Percentiles rank a stretch among this genome's conserved stretches.
Conservation (phyloP, 2,888 invertebrate genomes). For the Lithophane leautieri region DNA sequence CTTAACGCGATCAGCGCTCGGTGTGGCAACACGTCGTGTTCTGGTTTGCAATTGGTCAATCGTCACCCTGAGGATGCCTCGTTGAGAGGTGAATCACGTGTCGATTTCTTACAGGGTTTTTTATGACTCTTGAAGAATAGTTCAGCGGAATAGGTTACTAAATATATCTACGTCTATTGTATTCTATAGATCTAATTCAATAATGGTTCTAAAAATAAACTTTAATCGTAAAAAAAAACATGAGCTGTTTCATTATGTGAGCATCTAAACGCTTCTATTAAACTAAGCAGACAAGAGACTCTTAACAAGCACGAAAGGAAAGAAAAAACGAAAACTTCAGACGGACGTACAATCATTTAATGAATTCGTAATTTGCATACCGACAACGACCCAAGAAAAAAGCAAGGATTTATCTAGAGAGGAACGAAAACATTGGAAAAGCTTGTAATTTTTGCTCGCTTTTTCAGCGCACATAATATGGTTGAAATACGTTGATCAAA, state of each 20-base stretch:
- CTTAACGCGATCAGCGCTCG: too few species aligned
- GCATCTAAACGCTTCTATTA: conserved; percentile 77
- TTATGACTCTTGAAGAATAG: too few species aligned
- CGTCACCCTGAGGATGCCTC: too few species aligned
- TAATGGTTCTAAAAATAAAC: background rate
- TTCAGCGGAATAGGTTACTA: too few species aligned
- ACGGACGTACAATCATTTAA: conserved; percentile 86
- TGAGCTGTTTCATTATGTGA: conserved; percentile 71
- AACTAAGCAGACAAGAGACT: conserved; percentile 79
- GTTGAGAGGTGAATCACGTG: too few species aligned
- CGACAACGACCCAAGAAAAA: conserved; percentile 81
- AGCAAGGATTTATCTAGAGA: conserved; percentile 73
- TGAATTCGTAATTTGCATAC: conserved; percentile 89
- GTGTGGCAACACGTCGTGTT: too few species aligned
- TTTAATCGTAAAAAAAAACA: conserved; percentile 41
- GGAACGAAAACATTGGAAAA: conserved; percentile 42
- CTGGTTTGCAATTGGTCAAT: too few species aligned
- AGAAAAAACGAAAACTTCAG: conserved; percentile 77
- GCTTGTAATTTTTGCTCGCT: background rate
- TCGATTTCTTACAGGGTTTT: too few species aligned
- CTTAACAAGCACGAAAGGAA: conserved; percentile 78
- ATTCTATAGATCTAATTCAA: background rate
- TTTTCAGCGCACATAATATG: conserved; percentile 24
- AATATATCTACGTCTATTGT: too few species aligned
- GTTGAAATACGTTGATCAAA: conserved; percentile 34